A percentile compares a stretch with the other conserved stretches of the same genome.
Conservation (phyloP, 1,140 invertebrate species). For the Eriocheir sinensis region DNA sequence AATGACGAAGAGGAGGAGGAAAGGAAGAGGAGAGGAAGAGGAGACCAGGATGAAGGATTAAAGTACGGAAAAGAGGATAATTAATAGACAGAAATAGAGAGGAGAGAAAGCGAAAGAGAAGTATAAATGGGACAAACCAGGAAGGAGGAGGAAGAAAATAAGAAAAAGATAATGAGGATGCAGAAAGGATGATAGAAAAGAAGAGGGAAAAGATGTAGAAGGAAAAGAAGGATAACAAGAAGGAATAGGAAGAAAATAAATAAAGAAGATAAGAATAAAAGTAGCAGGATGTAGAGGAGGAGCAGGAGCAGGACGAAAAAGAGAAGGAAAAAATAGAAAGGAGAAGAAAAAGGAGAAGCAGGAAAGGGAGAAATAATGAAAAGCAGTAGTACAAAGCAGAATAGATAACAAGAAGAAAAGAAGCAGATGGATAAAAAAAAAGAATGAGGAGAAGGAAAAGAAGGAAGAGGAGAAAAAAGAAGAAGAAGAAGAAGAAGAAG, state of each 20-base stretch:
- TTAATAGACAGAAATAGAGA: too few species aligned
- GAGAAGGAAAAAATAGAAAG: not conserved
- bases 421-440: not conserved
- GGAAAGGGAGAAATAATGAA: not conserved
- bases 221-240: not conserved
- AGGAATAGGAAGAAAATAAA: not conserved
- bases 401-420: not conserved
- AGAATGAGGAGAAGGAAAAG: not conserved
- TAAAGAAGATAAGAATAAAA: too few species aligned
- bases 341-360: not conserved
- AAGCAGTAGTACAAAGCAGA: not conserved
- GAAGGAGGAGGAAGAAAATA: not conserved
- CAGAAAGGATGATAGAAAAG: not conserved
- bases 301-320: not conserved
- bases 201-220: not conserved
- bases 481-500: not conserved
- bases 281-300: too few species aligned
- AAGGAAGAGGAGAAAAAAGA: not conserved
- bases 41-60: not conserved
- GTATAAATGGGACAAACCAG: too few species aligned
- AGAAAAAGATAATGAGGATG: not conserved
- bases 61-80: not conserved
- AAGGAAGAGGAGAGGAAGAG: not conserved
- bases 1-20: not conserved
- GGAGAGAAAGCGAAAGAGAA: too few species aligned